phyloP scores from a whole-genome alignment of 2,888 invertebrate species.

The Drosophila mimica region DNA sequence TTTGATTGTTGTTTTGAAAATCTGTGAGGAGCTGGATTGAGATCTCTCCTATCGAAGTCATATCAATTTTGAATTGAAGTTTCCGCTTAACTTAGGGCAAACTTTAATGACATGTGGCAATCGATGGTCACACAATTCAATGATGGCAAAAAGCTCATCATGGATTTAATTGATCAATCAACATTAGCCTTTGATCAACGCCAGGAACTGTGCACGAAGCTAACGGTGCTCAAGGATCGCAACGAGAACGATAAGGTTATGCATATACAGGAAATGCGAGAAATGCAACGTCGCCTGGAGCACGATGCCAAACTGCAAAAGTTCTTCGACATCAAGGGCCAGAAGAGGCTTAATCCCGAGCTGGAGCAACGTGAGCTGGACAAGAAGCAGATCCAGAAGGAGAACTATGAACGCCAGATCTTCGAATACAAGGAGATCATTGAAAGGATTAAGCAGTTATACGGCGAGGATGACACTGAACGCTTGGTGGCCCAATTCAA shows the following conservation, averaged over 20 bases:
- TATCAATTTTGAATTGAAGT: background rate
- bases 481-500: conserved; percentile 90
- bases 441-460: conserved; percentile 89
- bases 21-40: background rate
- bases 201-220: conserved; percentile 92
- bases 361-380: conserved; percentile 90
- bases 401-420: conserved; percentile 90
- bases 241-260: conserved; percentile 90
- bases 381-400: conserved; percentile 88
- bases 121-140: conserved; percentile 91
- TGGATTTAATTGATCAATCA: conserved; percentile 94
- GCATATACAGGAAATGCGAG: conserved; percentile 93
- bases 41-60: too few species aligned
- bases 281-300: conserved; percentile 93
- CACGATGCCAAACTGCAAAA: conserved; percentile 93
- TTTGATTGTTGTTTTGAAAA: background rate
- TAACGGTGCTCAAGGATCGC: conserved; percentile 91
- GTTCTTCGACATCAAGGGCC: conserved; percentile 94
- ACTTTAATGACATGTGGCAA: conserved; percentile 93
- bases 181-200: conserved; percentile 95
- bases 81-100: conserved; percentile 86
- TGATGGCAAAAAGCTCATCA: conserved; percentile 92
- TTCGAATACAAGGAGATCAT: conserved; percentile 91
- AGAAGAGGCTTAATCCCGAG: conserved; percentile 90
- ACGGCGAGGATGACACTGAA: conserved; percentile 88